phyloP scores from a whole-genome alignment of 2,797 vertebrate species.

The Esox masquinongy region DNA sequence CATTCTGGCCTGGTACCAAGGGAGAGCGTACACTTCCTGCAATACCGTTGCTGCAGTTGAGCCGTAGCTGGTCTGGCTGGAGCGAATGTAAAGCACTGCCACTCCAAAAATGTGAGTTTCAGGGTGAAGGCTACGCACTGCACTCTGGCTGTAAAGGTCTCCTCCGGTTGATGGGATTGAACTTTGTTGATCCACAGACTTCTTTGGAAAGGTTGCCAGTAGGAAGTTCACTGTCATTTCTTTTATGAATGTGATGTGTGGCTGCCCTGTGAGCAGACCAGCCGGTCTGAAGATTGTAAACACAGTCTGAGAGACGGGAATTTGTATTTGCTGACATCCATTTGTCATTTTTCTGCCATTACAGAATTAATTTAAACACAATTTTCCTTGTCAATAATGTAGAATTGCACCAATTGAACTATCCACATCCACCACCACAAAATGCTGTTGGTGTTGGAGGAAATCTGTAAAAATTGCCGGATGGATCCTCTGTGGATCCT shows the following conservation, averaged over 20 bases:
- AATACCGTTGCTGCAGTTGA: not conserved
- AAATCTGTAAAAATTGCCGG: not conserved
- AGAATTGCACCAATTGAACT: not conserved
- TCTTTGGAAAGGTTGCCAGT: not conserved
- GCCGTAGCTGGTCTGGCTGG: not conserved
- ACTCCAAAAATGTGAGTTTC: not conserved
- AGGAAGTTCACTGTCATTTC: not conserved
- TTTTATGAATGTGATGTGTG: not conserved
- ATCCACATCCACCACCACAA: too few species aligned
- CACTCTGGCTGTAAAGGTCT: not conserved
- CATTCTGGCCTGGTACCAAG: not conserved
- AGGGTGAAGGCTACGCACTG: not conserved
- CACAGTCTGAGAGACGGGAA: not conserved
- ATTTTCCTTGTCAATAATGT: not conserved
- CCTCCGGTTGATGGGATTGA: not conserved
- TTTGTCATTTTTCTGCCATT: not conserved
- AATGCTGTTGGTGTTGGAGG: not conserved
- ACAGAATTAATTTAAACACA: not conserved
- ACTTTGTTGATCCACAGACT: not conserved
- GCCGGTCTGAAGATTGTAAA: not conserved
- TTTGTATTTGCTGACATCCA: not conserved
- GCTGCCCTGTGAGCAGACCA: not conserved
- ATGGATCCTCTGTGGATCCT: constrained; percentile 13
- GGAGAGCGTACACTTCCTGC: not conserved
- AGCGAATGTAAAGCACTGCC: not conserved